Evolutionary conservation across 1,140 invertebrate genomes (phyloP).

Genomic region (Diachasmimorpha longicaudata): DNA sequence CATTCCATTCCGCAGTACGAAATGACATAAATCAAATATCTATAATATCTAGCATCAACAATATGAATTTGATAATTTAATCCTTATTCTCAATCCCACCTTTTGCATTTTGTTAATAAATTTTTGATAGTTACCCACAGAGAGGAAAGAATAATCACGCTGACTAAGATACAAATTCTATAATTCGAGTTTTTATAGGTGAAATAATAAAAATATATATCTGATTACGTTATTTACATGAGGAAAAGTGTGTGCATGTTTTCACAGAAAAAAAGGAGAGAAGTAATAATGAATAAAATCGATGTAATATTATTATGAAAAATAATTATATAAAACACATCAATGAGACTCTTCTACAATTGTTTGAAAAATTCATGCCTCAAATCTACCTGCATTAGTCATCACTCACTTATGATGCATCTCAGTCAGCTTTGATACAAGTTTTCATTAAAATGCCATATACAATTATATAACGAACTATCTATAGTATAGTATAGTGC

Average conservation of each 20-base stretch:
- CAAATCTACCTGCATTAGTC: neutral
- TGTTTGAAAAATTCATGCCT: neutral
- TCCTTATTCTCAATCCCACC: too few species aligned
- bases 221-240: constrained; percentile 1
- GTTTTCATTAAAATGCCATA: constrained; percentile 1
- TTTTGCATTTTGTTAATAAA: neutral
- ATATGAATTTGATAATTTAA: neutral
- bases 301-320: neutral
- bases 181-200: neutral
- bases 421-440: constrained; percentile 1
- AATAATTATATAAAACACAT: neutral
- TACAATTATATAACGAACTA: constrained; percentile 14
- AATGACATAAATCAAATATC: neutral
- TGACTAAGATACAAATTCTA: neutral
- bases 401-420: neutral
- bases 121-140: neutral
- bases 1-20: neutral
- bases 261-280: neutral
- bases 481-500: constrained; percentile 23
- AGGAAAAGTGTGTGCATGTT: neutral
- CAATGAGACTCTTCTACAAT: neutral
- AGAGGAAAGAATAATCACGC: neutral
- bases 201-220: constrained; percentile 10
- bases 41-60: neutral
- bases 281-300: neutral